These are phyloP conservation scores for Xestia ashworthii DNA, from an alignment of 2,888 invertebrate species.

Conservation along the genomic window DNA sequence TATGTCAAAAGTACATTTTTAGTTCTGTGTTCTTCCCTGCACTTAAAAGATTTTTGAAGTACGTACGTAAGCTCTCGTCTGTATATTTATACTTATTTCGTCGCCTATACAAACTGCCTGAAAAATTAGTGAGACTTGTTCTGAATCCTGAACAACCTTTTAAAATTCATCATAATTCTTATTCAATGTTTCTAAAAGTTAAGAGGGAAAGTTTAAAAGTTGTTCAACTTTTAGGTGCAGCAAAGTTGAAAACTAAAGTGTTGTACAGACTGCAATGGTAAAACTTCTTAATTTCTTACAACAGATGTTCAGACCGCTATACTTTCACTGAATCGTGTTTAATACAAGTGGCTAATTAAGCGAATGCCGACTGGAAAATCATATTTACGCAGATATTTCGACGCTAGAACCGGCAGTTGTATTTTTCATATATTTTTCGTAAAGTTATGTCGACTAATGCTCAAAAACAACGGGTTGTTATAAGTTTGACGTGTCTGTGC, in stretches of 20 bases:
- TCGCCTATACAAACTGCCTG: neutral
- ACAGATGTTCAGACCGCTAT: conserved; percentile 33
- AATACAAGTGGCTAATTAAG: conserved; percentile 38
- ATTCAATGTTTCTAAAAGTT: neutral
- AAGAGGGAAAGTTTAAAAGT: conserved; percentile 35
- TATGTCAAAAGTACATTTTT: neutral
- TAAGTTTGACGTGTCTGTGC: too few relatives aligned
- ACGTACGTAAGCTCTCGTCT: neutral
- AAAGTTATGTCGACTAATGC: neutral
- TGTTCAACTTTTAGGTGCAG: neutral
- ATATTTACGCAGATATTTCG: neutral
- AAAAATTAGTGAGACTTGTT: neutral
- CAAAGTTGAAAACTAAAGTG: conserved; percentile 29
- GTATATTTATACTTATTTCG: neutral
- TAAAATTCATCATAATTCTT: neutral
- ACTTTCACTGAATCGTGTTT: conserved; percentile 44
- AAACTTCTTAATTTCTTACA: conserved; percentile 43
- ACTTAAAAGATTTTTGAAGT: neutral
- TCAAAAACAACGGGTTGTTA: neutral
- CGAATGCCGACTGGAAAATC: conserved; percentile 27
- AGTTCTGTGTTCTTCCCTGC: neutral
- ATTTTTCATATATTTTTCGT: neutral
- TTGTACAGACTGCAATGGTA: neutral
- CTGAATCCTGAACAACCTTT: neutral
- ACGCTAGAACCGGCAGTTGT: conserved; percentile 8